Evolutionary conservation across 1,140 invertebrate species (phyloP).

Genomic region (Nixonia krombeini): DNA sequence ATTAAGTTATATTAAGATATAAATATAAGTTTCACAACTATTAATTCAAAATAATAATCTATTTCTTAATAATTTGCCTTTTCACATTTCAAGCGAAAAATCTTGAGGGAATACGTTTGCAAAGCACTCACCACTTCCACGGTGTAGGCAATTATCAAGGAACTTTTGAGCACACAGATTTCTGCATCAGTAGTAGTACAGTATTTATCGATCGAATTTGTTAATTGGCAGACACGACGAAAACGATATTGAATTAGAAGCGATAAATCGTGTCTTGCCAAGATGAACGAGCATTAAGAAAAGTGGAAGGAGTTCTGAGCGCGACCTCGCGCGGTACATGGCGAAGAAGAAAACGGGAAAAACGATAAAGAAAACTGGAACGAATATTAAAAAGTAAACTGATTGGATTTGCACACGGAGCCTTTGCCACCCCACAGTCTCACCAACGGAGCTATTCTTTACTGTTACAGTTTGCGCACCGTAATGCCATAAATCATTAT

Average conservation of each 20-base stretch:
- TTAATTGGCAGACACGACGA: slow-evolving; percentile 39
- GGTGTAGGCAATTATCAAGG: slow-evolving; percentile 8
- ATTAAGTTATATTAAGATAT: too few species aligned
- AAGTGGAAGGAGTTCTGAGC: slow-evolving; percentile 33
- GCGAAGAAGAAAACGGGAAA: slow-evolving; percentile 28
- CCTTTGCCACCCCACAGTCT: slow-evolving; percentile 6
- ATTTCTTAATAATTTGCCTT: neutral
- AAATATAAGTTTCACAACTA: too few species aligned
- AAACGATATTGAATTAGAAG: slow-evolving; percentile 64
- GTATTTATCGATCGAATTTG: slow-evolving; percentile 34
- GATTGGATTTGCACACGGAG: slow-evolving; percentile 49
- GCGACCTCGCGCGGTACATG: slow-evolving; percentile 26
- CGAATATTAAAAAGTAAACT: slow-evolving; percentile 69
- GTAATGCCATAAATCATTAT: slow-evolving; percentile 30
- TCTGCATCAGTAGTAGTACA: slow-evolving; percentile 1
- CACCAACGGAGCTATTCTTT: slow-evolving; percentile 19
- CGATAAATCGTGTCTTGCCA: slow-evolving; percentile 63
- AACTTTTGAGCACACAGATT: slow-evolving; percentile 11
- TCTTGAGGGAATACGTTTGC: neutral
- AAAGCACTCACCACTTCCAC: slow-evolving; percentile 5
- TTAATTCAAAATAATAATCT: too few species aligned
- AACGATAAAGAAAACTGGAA: slow-evolving; percentile 57
- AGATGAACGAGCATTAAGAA: slow-evolving; percentile 50
- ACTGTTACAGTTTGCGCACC: slow-evolving; percentile 26
- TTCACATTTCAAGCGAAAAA: neutral